phyloP scores from a whole-genome alignment of 1,140 invertebrate species.

The Temnothorax curvispinosus region DNA sequence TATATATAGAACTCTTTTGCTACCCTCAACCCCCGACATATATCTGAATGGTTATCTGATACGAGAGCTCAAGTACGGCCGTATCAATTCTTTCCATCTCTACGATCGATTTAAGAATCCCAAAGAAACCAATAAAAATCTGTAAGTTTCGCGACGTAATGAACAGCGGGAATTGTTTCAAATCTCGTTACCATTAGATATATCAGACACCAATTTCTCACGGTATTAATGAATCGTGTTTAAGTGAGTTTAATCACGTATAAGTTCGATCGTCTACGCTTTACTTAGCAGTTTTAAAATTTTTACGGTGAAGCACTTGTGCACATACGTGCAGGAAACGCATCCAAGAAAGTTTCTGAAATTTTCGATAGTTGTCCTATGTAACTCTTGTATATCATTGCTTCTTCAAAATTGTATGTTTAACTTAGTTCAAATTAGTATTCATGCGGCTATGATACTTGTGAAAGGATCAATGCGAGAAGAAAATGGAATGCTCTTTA shows the following conservation, averaged over 20 bases:
- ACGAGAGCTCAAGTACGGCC: conserved; percentile 68
- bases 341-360: too few relatives aligned
- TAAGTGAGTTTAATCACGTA: conserved; percentile 4
- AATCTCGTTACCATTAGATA: conserved; percentile 8
- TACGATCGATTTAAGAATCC: conserved; percentile 77
- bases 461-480: neutral
- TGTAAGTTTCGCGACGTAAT: conserved; percentile 66
- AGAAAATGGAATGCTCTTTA: neutral
- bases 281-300: neutral
- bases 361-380: neutral
- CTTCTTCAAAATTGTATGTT: neutral
- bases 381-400: neutral
- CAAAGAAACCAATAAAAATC: conserved; percentile 59
- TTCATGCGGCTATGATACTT: neutral
- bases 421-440: neutral
- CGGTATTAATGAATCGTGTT: conserved; percentile 23
- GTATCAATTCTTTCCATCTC: conserved; percentile 80
- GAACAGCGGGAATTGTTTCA: conserved; percentile 41
- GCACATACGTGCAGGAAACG: too few relatives aligned
- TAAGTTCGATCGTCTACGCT: neutral
- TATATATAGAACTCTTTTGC: conserved; percentile 73
- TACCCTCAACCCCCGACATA: conserved; percentile 73
- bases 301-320: neutral
- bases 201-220: neutral
- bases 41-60: conserved; percentile 81